phyloP scores from a whole-genome alignment of 2,888 invertebrate species.

The Sericinus montela region DNA sequence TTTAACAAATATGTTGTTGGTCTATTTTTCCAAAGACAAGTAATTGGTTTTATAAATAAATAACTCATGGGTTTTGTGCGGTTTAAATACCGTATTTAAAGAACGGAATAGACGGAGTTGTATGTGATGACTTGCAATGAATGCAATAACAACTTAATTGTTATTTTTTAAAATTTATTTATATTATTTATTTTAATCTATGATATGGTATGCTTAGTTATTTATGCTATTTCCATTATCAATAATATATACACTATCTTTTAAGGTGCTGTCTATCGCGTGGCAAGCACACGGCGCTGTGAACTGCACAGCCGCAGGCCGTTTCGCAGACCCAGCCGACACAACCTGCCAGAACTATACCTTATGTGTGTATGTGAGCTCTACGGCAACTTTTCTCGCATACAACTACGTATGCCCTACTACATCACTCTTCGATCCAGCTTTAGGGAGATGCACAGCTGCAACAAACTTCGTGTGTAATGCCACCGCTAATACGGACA shows the following conservation, averaged over 20 bases:
- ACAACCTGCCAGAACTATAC: conserved; percentile 63
- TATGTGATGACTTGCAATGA: too few relatives aligned
- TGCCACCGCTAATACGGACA: conserved; percentile 51
- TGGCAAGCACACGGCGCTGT: conserved; percentile 43
- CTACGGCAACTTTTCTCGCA: conserved; percentile 36
- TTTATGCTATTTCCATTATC: too few relatives aligned
- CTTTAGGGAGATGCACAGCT: conserved; percentile 23
- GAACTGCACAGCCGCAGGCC: conserved; percentile 52
- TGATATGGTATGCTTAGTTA: too few relatives aligned
- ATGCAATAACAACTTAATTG: too few relatives aligned
- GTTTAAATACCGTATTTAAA: too few relatives aligned
- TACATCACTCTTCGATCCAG: conserved; percentile 61
- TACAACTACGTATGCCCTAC: conserved; percentile 64
- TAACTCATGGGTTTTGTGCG: too few relatives aligned
- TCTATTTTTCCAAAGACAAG: too few relatives aligned
- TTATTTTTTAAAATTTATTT: too few relatives aligned
- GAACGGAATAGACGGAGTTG: too few relatives aligned
- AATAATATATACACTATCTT: neutral
- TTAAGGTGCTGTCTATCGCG: conserved; percentile 28
- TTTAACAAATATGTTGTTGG: too few relatives aligned
- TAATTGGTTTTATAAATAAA: too few relatives aligned
- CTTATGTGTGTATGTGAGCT: conserved; percentile 44
- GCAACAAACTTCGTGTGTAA: conserved; percentile 48
- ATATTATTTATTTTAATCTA: too few relatives aligned
- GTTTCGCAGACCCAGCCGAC: conserved; percentile 54